A percentile compares a stretch with the other conserved stretches of the same genome.
Evolutionary conservation across 2,113 vertebrate genomes (phyloP).

Genomic region (Nannobrachium achirus): DNA sequence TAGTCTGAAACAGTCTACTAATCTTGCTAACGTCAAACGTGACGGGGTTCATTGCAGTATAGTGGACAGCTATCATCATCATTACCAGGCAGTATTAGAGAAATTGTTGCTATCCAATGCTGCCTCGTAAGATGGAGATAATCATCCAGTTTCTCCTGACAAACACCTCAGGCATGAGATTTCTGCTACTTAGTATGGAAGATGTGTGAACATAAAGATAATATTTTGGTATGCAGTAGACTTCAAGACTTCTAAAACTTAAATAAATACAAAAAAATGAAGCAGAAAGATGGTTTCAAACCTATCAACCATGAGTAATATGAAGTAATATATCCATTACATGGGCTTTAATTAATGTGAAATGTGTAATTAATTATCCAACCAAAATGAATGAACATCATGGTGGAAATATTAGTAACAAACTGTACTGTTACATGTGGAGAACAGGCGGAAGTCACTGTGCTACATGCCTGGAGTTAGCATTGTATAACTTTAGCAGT

Average conservation of each 20-base stretch:
- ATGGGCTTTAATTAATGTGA: too few species aligned
- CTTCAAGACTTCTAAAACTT: too few species aligned
- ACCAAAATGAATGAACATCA: too few species aligned
- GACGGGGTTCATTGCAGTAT: constrained; percentile 31
- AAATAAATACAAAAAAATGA: too few species aligned
- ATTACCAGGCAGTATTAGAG: constrained; percentile 99
- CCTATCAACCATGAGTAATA: too few species aligned
- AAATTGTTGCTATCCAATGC: constrained; percentile 94
- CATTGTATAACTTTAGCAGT: neutral
- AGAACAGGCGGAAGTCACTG: too few species aligned
- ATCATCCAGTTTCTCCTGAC: constrained; percentile 66
- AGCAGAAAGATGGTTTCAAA: too few species aligned
- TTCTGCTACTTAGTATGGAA: neutral
- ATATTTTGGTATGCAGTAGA: neutral
- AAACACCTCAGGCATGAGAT: constrained; percentile 1
- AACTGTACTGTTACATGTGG: too few species aligned
- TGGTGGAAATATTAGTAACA: too few species aligned
- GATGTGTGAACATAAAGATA: neutral
- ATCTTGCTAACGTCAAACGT: neutral
- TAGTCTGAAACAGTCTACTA: neutral
- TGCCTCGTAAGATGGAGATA: constrained; percentile 99
- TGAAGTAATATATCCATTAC: too few species aligned
- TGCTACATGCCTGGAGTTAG: neutral
- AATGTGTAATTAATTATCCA: too few species aligned
- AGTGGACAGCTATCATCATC: constrained; percentile 91